Evolutionary conservation across 2,113 vertebrate genomes (phyloP).

Genomic region (Xyrauchen texanus): DNA sequence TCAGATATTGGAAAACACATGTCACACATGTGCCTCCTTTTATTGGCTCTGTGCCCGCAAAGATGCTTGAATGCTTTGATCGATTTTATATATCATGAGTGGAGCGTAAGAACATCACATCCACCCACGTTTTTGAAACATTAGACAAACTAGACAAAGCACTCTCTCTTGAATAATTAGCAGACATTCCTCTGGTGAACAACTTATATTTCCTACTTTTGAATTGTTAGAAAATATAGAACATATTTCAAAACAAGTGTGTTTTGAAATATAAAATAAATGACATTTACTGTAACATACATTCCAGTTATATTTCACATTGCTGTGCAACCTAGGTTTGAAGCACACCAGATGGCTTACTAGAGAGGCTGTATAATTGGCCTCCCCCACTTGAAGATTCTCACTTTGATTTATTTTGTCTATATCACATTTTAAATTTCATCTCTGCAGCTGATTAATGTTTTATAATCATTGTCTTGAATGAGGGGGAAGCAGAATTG

Average conservation of each 20-base stretch:
- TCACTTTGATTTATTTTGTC: slow-evolving; percentile 34
- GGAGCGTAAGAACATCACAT: slow-evolving; percentile 13
- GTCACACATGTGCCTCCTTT: slow-evolving; percentile 41
- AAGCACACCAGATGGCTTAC: slow-evolving; percentile 32
- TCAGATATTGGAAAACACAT: slow-evolving; percentile 34
- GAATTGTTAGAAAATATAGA: neutral
- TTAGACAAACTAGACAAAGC: neutral
- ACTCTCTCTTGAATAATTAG: neutral
- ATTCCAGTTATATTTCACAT: slow-evolving; percentile 11
- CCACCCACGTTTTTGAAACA: neutral
- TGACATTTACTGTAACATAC: slow-evolving; percentile 6
- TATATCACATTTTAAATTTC: slow-evolving; percentile 37
- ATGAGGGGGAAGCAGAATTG: neutral
- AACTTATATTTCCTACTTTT: neutral
- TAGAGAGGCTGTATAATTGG: slow-evolving; percentile 23
- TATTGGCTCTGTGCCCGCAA: slow-evolving; percentile 41
- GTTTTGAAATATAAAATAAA: slow-evolving; percentile 1
- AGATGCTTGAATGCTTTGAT: neutral
- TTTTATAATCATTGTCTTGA: slow-evolving; percentile 36
- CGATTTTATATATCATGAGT: slow-evolving; percentile 6
- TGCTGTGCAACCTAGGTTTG: slow-evolving; percentile 10
- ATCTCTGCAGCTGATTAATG: slow-evolving; percentile 22
- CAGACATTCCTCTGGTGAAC: neutral
- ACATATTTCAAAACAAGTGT: neutral
- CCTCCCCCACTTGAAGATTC: slow-evolving; percentile 22